Percentiles rank a stretch among this genome's conserved stretches.
phyloP scores from a whole-genome alignment of 2,113 vertebrate species.

The Thomomys bottae region DNA sequence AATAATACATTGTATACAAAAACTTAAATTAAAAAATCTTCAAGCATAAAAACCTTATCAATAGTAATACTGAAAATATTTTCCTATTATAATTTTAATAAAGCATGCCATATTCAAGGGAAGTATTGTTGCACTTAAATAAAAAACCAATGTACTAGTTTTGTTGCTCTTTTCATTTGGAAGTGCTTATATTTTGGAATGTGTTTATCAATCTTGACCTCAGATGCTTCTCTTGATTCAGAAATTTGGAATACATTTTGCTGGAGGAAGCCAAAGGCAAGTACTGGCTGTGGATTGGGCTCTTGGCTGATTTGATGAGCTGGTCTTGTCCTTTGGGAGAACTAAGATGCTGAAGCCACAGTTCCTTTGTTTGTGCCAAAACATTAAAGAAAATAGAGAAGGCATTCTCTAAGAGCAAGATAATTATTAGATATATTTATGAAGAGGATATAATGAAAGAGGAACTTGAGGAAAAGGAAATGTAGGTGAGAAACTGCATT shows the following conservation, averaged over 20 bases:
- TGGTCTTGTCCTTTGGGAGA: not conserved
- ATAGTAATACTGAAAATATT: not conserved
- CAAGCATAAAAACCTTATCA: not conserved
- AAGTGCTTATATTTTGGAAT: conserved; percentile 51
- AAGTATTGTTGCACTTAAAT: conserved; percentile 33
- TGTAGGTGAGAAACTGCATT: not conserved
- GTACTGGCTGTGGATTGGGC: not conserved
- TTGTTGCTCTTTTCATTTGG: conserved; percentile 23
- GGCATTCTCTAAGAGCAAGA: not conserved
- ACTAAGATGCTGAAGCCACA: not conserved
- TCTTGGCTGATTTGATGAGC: not conserved
- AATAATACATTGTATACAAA: not conserved
- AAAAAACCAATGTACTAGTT: conserved; percentile 5
- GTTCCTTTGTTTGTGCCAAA: conserved; percentile 33
- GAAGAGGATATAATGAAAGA: conserved; percentile 5
- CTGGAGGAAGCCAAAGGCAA: not conserved
- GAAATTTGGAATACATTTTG: conserved; percentile 43
- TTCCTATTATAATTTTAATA: conserved; percentile 11
- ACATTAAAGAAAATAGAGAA: not conserved
- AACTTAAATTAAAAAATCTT: not conserved
- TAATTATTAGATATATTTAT: not conserved
- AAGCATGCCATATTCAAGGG: not conserved
- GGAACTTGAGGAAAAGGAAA: not conserved
- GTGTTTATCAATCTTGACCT: conserved; percentile 63
- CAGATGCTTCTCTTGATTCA: conserved; percentile 58